Evolutionary conservation across 2,113 vertebrate species (phyloP).

Genomic region (Corydoras maculifer): DNA sequence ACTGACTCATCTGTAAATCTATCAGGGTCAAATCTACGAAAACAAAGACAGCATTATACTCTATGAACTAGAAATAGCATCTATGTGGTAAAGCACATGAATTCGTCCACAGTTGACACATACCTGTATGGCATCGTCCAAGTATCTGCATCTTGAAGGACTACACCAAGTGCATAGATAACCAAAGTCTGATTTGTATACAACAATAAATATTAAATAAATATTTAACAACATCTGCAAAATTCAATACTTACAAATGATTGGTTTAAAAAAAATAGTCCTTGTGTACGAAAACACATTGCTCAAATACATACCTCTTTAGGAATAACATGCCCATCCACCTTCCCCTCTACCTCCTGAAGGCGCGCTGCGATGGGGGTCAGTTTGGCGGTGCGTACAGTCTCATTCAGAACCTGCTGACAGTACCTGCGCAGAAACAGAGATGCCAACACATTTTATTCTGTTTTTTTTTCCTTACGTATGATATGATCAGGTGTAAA

Average conservation of each 20-base stretch:
- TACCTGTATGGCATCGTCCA: conserved; percentile 86
- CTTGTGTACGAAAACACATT: too few relatives aligned
- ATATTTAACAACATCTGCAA: not conserved
- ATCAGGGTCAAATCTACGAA: conserved; percentile 81
- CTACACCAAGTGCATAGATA: conserved; percentile 88
- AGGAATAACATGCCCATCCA: conserved; percentile 82
- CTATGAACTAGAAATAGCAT: not conserved
- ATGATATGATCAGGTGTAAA: too few relatives aligned
- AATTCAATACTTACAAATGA: not conserved
- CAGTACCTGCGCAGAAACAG: conserved; percentile 72
- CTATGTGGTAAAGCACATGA: too few relatives aligned
- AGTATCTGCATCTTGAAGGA: conserved; percentile 80
- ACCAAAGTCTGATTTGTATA: conserved; percentile 77
- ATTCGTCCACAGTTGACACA: too few relatives aligned
- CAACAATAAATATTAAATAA: not conserved
- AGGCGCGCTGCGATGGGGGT: conserved; percentile 85
- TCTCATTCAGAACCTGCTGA: conserved; percentile 86
- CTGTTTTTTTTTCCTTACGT: too few relatives aligned
- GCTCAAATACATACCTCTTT: conserved; percentile 75
- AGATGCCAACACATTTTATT: not conserved
- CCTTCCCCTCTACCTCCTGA: conserved; percentile 87
- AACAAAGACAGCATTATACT: not conserved
- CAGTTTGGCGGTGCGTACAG: conserved; percentile 84
- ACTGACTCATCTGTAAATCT: conserved; percentile 78
- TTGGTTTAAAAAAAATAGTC: too few relatives aligned